Conservation (phyloP, 23 tunicate genomes). For the Oikopleura dioica region DNA sequence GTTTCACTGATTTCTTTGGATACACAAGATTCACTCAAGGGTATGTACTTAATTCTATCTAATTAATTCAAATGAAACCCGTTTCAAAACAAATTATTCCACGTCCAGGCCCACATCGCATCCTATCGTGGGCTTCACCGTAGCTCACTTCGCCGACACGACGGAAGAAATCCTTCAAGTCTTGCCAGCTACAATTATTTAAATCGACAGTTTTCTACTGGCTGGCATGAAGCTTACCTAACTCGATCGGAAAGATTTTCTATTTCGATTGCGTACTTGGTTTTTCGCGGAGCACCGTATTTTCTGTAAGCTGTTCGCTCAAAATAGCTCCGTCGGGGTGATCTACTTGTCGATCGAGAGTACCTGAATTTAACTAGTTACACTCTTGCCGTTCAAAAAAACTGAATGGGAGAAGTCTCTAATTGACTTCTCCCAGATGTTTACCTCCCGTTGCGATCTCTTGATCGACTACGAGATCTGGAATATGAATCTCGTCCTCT, state of each 20-base stretch:
- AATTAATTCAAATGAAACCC: too few relatives aligned
- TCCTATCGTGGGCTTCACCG: slow-evolving; percentile 7
- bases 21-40: too few relatives aligned
- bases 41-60: too few relatives aligned
- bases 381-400: neutral
- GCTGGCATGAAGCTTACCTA: neutral
- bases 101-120: slow-evolving; percentile 8
- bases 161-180: slow-evolving; percentile 10
- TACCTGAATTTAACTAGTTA: neutral
- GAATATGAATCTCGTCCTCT: too few relatives aligned
- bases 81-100: slow-evolving; percentile 3
- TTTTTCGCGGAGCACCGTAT: neutral
- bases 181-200: slow-evolving; percentile 11
- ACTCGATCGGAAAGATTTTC: neutral
- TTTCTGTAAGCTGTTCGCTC: slow-evolving; percentile 3
- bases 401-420: neutral
- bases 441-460: too few relatives aligned
- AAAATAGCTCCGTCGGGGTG: neutral
- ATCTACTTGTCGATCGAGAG: too few relatives aligned
- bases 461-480: neutral
- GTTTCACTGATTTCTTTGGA: too few relatives aligned
- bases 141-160: slow-evolving; percentile 9
- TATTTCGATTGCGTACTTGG: neutral
- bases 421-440: too few relatives aligned
- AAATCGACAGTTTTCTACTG: too few relatives aligned